Conservation (phyloP, 2,888 invertebrate genomes). For the Octodonta nipae region DNA sequence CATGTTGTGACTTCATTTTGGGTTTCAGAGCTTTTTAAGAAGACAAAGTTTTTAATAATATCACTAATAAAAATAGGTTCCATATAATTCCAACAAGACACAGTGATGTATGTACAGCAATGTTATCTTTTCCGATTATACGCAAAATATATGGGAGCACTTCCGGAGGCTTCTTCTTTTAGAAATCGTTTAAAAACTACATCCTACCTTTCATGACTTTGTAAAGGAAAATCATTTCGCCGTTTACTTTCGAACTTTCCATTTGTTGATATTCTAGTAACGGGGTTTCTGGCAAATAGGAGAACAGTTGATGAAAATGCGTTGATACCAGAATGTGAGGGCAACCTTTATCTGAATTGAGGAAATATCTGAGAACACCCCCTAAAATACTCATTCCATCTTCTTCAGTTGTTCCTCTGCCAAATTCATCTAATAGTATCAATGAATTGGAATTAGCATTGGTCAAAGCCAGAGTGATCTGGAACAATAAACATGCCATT, state of each 20-base stretch:
- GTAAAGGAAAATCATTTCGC: conserved; percentile 52
- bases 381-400: conserved; percentile 66
- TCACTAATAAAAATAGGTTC: too few relatives aligned
- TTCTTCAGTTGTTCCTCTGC: conserved; percentile 63
- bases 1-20: too few relatives aligned
- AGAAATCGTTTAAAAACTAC: too few relatives aligned
- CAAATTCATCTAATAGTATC: conserved; percentile 80
- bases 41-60: too few relatives aligned
- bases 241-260: conserved; percentile 25
- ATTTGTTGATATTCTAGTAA: conserved; percentile 26
- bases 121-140: too few relatives aligned
- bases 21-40: too few relatives aligned
- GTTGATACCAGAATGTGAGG: conserved; percentile 69
- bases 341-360: conserved; percentile 41
- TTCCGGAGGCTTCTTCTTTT: too few relatives aligned
- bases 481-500: conserved; percentile 7
- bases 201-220: conserved; percentile 53
- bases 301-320: conserved; percentile 56
- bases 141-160: conserved; percentile 55
- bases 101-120: too few relatives aligned
- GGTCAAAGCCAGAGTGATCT: conserved; percentile 61
- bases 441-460: conserved; percentile 53
- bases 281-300: conserved; percentile 43
- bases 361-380: conserved; percentile 54
- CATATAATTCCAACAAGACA: too few relatives aligned